Evolutionary conservation across 1,140 invertebrate species (phyloP), one percentile per base, ranked within the genome.

Genomic region (Manduca sexta): DNA sequence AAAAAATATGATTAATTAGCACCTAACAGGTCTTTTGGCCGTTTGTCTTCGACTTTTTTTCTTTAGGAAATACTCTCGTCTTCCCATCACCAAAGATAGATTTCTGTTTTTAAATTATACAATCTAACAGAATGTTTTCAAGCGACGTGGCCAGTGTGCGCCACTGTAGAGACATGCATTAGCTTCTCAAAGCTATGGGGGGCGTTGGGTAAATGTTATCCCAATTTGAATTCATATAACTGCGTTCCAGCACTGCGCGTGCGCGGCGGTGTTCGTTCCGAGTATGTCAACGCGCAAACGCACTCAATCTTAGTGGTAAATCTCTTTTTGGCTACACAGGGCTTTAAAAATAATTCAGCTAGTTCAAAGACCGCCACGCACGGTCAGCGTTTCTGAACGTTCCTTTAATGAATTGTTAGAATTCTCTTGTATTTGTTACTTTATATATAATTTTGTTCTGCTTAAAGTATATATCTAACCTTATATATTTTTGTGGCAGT

Each of bases 381-480:
- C 35, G 3, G 16, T 38, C 35, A 38, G 4, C 14, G 12, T 6
- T 38, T 18, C 39, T 41, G 4, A 21, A 21, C 3, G 21, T 21
- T 13, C 11, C n/a, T 21, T 12, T n/a, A n/a, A n/a, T n/a, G n/a
- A n/a, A 12, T 11, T 34, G 33, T 34, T 34, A 34, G 33, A 34
- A 14, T 8, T 14, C 3, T 12, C 3, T 14, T 8, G 6, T 34
- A 8, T 34, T 34, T n/a, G 6, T 18, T 17, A 3, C 8, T 41
- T 18, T 41, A 18, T 41, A n/a, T 21, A 26, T 26, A 26, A 26
- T 41, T 18, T 11, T 41, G 13, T 41, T 38, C 42, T 45, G 35
- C 66, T 73, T 71, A 66, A 68, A 67, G 53, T 60, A 49, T 64
- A 65, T 64, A 56, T 74, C 71, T 76, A 79, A 76, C 69, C 71